A percentile compares a stretch with the other conserved stretches of the same genome.
These are phyloP conservation scores for Apoda limacodes DNA, from an alignment of 2,888 invertebrate genomes.

Conservation along the genomic window DNA sequence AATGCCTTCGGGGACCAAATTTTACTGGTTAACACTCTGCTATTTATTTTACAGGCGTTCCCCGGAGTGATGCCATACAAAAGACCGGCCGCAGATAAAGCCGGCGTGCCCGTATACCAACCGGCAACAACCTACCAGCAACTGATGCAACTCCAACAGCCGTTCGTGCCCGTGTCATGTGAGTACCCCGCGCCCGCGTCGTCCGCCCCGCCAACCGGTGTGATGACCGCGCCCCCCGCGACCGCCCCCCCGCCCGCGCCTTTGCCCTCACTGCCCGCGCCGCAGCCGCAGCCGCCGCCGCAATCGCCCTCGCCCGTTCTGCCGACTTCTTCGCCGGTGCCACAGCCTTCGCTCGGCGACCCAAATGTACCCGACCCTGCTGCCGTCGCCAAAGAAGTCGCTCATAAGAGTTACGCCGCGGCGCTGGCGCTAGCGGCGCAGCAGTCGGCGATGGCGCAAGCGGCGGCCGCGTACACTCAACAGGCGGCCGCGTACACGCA, in stretches of 20 bases:
- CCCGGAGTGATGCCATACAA: conserved; percentile 96
- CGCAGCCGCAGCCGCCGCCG: conserved; percentile 27
- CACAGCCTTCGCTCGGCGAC: conserved; percentile 14
- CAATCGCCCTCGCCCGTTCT: conserved; percentile 52
- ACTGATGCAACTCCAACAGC: conserved; percentile 94
- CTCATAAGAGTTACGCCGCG: conserved; percentile 85
- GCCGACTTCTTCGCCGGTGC: conserved; percentile 18
- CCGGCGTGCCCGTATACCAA: conserved; percentile 96
- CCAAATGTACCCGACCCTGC: conserved; percentile 65
- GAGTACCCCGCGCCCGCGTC: conserved; percentile 88
- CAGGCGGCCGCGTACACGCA: conserved; percentile 81
- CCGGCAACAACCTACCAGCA: conserved; percentile 95
- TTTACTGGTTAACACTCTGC: too few species aligned
- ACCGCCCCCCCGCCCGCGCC: conserved; percentile 28
- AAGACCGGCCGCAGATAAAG: conserved; percentile 96
- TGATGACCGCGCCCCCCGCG: conserved; percentile 31
- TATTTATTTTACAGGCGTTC: conserved; percentile 85
- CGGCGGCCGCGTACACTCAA: conserved; percentile 56
- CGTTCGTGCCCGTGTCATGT: conserved; percentile 99
- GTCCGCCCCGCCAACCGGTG: conserved; percentile 70
- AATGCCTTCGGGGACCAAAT: conserved; percentile 4
- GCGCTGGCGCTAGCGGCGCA: conserved; percentile 66
- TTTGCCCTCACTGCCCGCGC: conserved; percentile 30
- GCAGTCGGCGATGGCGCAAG: conserved; percentile 58
- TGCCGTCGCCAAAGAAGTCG: conserved; percentile 82